Base-by-base conservation (phyloP, 2,797 vertebrate species). In the Crax fasciolata region DNA sequence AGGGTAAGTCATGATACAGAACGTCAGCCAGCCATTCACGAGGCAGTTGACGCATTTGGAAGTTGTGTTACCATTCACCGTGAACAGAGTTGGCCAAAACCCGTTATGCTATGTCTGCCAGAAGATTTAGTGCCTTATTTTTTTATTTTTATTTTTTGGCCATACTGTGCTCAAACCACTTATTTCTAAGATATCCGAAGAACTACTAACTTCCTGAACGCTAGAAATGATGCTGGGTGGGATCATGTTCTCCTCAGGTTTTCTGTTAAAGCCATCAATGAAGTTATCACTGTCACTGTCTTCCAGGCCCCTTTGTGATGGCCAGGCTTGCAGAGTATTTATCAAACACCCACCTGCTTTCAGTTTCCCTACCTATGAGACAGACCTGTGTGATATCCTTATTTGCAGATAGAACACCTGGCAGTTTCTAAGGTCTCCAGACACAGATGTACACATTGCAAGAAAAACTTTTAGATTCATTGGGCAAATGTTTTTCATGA, bases 141-240 rank as follows among this genome's bases (percentile, higher is more conserved):
- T 3, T 41, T 19, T 6, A 15, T 13, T 11, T 25, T 30, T 16
- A 5, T 24, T 63, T 87, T 80, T 74, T 48, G 14, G 28, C 19
- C 0, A 0, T 7, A 11, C 9, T 61, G 21, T 3, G 2, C 52
- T 55, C 32, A 76, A 59, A 15, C 0, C 0, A 67, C 77, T 77
- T 61, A 14, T 41, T 85, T 89, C 73, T 74, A 55, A 62, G 59
- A 55, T 35, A 79, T 32, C 30, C 17, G 35, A 59, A 43, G 44
- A 87, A 54, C 10, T 15, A 12, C 24, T 44, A 55, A 14, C 18
- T 67, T 76, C 39, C 67, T 49, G 39, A 83, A 18, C 38, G 63
- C 44, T 43, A 1, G 41, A 46, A 57, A 13, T 18, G 2, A 13
- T 18, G 2, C 52, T 41, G 7, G 13, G 30, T 74, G 75, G 10